Evolutionary conservation across 2,888 invertebrate genomes (phyloP).

Genomic region (Serripes groenlandicus): DNA sequence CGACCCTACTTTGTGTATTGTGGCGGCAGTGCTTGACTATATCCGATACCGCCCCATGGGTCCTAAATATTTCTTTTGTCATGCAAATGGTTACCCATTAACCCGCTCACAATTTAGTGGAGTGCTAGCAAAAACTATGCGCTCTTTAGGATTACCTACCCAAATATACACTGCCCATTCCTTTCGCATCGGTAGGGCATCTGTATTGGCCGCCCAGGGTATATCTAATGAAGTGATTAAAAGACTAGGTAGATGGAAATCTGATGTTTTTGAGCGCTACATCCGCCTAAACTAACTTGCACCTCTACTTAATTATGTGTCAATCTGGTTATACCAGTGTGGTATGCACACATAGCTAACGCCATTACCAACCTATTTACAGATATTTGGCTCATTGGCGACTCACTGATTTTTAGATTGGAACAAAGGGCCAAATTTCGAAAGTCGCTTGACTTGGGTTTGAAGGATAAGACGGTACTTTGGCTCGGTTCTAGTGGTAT

Average conservation of each 20-base stretch:
- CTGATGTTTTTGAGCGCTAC: not conserved
- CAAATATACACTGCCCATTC: not conserved
- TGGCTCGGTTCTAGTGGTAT: no score
- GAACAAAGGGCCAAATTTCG: no score
- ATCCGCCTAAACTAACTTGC: no score
- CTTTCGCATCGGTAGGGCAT: slow-evolving; percentile 15
- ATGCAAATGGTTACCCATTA: not conserved
- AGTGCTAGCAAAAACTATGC: slow-evolving; percentile 5
- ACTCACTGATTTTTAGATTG: no score
- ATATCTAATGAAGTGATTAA: not conserved
- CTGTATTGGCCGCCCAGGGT: not conserved
- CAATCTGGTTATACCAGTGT: no score
- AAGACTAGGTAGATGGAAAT: slow-evolving; percentile 6
- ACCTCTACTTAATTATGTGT: no score
- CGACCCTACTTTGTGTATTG: not conserved
- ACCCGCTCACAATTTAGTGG: slow-evolving; percentile 24
- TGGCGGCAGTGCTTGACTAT: slow-evolving; percentile 11
- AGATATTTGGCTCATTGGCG: no score
- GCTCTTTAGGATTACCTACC: not conserved
- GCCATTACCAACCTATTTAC: no score
- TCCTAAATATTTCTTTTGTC: slow-evolving; percentile 12
- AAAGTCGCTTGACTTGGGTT: no score
- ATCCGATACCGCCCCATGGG: not conserved
- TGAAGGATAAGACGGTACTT: no score
- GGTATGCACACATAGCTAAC: no score